A percentile compares a stretch with the other conserved stretches of the same genome.
Conservation (phyloP, 2,888 invertebrate genomes). For the Andrena minutula region DNA sequence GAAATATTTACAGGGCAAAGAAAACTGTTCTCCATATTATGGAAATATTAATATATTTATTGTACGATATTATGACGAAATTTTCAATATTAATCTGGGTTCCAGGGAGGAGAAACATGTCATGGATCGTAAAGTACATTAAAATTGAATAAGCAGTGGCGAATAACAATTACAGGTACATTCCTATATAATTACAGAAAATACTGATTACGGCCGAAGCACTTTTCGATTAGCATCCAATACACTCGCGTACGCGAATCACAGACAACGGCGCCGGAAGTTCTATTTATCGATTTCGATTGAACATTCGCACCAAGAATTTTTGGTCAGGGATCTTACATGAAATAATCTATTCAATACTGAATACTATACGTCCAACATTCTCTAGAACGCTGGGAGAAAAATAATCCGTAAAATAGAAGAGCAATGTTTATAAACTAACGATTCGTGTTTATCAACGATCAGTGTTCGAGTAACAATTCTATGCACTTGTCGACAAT, state of each 20-base stretch:
- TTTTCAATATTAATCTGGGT: constrained; percentile 18
- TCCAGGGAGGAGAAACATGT: constrained; percentile 19
- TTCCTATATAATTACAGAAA: constrained; percentile 41
- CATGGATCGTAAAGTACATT: constrained; percentile 23
- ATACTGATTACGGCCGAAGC: constrained; percentile 50
- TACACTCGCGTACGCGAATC: constrained; percentile 41
- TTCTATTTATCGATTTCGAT: constrained; percentile 40
- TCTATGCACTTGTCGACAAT: neutral
- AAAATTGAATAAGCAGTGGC: constrained; percentile 33
- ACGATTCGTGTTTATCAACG: constrained; percentile 32
- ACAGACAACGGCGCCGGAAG: constrained; percentile 45
- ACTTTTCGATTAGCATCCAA: constrained; percentile 49
- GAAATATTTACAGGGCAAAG: neutral
- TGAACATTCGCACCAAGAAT: constrained; percentile 39
- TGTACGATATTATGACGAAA: constrained; percentile 10
- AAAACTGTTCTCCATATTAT: neutral
- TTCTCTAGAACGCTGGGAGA: constrained; percentile 24
- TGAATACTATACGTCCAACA: constrained; percentile 33
- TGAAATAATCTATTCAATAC: constrained; percentile 50
- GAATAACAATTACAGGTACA: constrained; percentile 54
- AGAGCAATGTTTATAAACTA: constrained; percentile 21
- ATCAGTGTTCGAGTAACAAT: constrained; percentile 51
- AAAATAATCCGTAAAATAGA: constrained; percentile 39
- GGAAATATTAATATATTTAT: constrained; percentile 31
- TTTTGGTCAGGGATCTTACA: constrained; percentile 48